Base-by-base conservation (phyloP, 2,797 vertebrate genomes). In the Myotis planiceps region DNA sequence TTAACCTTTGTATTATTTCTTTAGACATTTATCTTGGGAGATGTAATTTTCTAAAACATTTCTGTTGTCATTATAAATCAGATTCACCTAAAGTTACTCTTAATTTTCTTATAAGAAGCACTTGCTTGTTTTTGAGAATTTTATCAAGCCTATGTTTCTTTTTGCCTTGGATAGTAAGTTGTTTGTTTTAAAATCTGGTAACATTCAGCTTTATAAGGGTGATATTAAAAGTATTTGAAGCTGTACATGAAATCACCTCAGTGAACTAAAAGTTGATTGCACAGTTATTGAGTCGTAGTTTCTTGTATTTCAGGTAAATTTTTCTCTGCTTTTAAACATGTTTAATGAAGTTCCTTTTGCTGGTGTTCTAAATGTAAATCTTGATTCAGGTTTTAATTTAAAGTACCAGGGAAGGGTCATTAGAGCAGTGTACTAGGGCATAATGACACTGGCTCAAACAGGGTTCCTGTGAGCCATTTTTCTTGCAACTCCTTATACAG, bases 21-120 rank as follows among this genome's bases (percentile, higher is more conserved):
- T 79, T 92, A 90, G 47, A 84, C 42, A 47, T 55, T 85, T 93
- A 58, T 93, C 16, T 60, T 83, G 39, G 39, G 47, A 92, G 51
- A 42, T 82, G 68, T 53, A 47, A 69, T 92, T 93, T 95, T 84
- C 66, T 80, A 10, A 91, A 85, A 49, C 12, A 69, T 65, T 32
- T 29, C 53, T 53, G 10, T 75, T 81, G 34, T 94, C 9, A 58
- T 49, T 79, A 47, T 63, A 32, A 63, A 39, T 96, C 79, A 69
- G 8, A 34, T 79, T 86, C 45, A 37, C 34, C 21, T 84, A 19
- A 84, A 66, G 32, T 90, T 72, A 45, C 34, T 74, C 19, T 94
- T 95, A 10, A 47, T 80, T 87, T 96, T 79, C 27, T 72, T 80
- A 51, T 55, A 94, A 66, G 80, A 80, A 58, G 60, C 13, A n/a